Conservation (phyloP, 2,797 vertebrate genomes). For the Loris lydekkerianus region DNA sequence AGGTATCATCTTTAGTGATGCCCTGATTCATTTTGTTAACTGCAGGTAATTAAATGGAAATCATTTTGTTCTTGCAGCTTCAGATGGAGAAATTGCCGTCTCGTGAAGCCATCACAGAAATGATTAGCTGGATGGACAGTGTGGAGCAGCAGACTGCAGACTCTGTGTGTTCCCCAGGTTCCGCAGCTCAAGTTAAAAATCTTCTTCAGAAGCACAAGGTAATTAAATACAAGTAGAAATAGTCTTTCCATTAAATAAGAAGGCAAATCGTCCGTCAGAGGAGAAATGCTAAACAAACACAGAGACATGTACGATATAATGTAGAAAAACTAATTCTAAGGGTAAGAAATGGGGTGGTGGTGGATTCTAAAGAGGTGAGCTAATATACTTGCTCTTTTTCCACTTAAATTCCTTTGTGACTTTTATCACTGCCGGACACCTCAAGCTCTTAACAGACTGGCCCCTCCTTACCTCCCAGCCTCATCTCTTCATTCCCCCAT, state of each 20-base stretch:
- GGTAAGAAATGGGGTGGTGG: neutral
- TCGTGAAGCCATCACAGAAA: conserved; percentile 91
- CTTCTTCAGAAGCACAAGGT: conserved; percentile 92
- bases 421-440: neutral
- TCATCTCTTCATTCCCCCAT: neutral
- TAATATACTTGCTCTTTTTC: neutral
- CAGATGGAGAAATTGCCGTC: conserved; percentile 92
- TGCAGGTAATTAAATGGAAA: conserved; percentile 65
- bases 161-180: conserved; percentile 44
- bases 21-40: conserved; percentile 74
- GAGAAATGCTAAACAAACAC: neutral
- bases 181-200: conserved; percentile 83
- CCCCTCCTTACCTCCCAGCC: neutral
- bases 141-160: conserved; percentile 86
- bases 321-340: neutral
- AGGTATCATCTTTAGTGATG: conserved; percentile 69
- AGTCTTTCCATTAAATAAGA: conserved; percentile 5
- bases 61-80: conserved; percentile 88
- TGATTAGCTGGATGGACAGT: conserved; percentile 90
- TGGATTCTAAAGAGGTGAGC: neutral
- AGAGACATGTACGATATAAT: neutral
- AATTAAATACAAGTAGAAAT: conserved; percentile 62
- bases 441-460: neutral
- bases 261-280: neutral
- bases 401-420: neutral